Percentiles rank a stretch among this genome's conserved stretches.
Evolutionary conservation across 2,113 vertebrate genomes (phyloP).

Genomic region (Paramisgurnus dabryanus): DNA sequence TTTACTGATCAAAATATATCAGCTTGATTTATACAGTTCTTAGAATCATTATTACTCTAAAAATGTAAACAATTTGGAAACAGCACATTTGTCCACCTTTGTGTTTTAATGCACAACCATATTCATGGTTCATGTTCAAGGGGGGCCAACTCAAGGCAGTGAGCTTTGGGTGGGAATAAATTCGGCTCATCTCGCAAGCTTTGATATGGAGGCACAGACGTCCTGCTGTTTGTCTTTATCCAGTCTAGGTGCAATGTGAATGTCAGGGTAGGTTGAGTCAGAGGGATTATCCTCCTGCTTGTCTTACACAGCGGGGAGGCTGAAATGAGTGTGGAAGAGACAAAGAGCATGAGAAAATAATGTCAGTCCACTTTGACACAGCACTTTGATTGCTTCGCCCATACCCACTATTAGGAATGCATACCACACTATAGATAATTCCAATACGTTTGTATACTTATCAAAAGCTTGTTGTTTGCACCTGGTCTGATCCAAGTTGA

Average conservation of each 20-base stretch:
- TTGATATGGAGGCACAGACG: slow-evolving; percentile 26
- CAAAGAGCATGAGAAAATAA: slow-evolving; percentile 37
- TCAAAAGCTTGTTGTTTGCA: neutral
- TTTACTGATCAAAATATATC: neutral
- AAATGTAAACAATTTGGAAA: neutral
- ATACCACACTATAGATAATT: neutral
- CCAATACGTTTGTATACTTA: neutral
- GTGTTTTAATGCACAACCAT: slow-evolving; percentile 26
- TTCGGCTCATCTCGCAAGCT: slow-evolving; percentile 15
- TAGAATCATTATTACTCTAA: neutral
- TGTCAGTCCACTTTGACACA: slow-evolving; percentile 13
- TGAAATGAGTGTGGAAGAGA: neutral
- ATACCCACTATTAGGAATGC: neutral
- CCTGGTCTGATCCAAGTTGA: too few relatives aligned
- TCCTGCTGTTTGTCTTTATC: slow-evolving; percentile 32
- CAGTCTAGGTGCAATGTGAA: slow-evolving; percentile 23
- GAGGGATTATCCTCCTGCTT: slow-evolving; percentile 35
- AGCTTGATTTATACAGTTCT: neutral
- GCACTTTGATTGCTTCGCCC: slow-evolving; percentile 1
- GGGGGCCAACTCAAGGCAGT: neutral
- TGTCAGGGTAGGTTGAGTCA: slow-evolving; percentile 37
- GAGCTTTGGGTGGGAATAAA: slow-evolving; percentile 5
- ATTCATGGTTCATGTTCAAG: slow-evolving; percentile 4
- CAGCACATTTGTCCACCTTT: slow-evolving; percentile 9
- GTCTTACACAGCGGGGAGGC: slow-evolving; percentile 16